phyloP scores from a whole-genome alignment of 2,888 invertebrate species.

The Cheilosia vulpina region DNA sequence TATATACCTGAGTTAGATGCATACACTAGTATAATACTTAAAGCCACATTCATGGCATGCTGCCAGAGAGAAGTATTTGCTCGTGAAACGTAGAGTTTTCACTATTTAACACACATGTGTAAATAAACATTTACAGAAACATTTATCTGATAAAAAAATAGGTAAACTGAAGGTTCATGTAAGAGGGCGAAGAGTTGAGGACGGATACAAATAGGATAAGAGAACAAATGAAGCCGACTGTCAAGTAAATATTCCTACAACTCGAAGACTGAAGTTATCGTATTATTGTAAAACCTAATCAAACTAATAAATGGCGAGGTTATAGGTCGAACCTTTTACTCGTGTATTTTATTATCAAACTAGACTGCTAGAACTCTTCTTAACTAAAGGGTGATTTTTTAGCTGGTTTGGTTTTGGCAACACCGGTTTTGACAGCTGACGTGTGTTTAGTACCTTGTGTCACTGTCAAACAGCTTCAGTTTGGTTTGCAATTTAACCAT shows the following conservation, averaged over 20 bases:
- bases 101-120: slow-evolving; percentile 19
- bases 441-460: too few species aligned
- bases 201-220: slow-evolving; percentile 10
- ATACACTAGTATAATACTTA: neutral
- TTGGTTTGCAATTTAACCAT: too few species aligned
- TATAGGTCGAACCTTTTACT: too few species aligned
- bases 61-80: slow-evolving; percentile 18
- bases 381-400: too few species aligned
- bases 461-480: too few species aligned
- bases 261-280: too few species aligned
- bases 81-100: neutral
- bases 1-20: neutral
- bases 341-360: too few species aligned
- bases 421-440: too few species aligned
- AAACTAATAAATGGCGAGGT: neutral
- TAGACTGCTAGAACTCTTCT: too few species aligned
- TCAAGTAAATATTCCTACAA: too few species aligned
- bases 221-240: neutral
- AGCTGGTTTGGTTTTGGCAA: too few species aligned
- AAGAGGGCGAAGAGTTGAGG: neutral
- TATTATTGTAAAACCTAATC: neutral
- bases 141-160: too few species aligned
- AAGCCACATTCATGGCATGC: slow-evolving; percentile 6
- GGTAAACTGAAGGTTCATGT: neutral
- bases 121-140: slow-evolving; percentile 14